These are phyloP conservation scores for Conus canariensis DNA, from an alignment of 2,888 invertebrate genomes.

Conservation along the genomic window DNA sequence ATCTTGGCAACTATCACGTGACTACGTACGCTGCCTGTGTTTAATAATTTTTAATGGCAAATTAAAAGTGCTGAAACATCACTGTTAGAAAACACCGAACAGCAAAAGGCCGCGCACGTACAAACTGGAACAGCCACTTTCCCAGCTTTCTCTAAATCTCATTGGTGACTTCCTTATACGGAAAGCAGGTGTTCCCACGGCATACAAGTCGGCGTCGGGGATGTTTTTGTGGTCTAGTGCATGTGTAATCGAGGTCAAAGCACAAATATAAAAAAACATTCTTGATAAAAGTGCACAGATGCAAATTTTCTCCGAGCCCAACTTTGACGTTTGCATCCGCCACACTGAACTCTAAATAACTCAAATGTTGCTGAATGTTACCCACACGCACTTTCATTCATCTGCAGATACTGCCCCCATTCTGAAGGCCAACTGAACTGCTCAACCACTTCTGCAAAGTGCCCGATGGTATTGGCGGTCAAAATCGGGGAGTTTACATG, in stretches of 20 bases:
- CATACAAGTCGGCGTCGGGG: conserved; percentile 48
- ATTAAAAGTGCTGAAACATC: neutral
- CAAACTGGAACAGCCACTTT: conserved; percentile 61
- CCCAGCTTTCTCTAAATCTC: conserved; percentile 63
- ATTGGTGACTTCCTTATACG: conserved; percentile 74
- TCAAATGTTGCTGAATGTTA: neutral
- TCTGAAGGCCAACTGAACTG: conserved; percentile 25
- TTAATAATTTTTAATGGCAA: neutral
- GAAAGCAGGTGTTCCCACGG: conserved; percentile 76
- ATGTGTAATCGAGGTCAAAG: conserved; percentile 39
- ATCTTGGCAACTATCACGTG: too few relatives aligned
- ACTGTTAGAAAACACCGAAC: neutral
- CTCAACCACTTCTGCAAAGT: conserved; percentile 17
- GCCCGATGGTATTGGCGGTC: neutral
- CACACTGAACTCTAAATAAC: neutral
- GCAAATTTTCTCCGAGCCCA: neutral
- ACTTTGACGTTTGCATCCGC: neutral
- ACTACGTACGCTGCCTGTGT: too few relatives aligned
- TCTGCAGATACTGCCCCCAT: conserved; percentile 40
- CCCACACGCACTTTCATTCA: conserved; percentile 40
- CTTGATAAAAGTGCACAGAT: conserved; percentile 17
- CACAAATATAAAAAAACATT: neutral
- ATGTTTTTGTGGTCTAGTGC: conserved; percentile 37
- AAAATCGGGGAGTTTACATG: neutral
- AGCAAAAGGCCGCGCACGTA: neutral